phyloP scores from a whole-genome alignment of 2,797 vertebrate species.

The Acanthis flammea region DNA sequence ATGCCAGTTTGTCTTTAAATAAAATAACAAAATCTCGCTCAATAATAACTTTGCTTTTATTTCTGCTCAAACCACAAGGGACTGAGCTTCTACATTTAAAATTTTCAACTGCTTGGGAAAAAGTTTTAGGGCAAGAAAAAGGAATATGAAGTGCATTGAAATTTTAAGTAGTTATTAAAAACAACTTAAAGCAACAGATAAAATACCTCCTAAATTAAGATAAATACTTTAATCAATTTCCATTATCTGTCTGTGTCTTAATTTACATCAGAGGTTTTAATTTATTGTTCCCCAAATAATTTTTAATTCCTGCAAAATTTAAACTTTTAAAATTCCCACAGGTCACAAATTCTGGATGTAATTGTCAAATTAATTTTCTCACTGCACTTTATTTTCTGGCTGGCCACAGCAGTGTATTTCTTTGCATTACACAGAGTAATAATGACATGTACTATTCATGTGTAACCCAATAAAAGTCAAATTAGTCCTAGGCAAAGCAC shows the following conservation, averaged over 20 bases:
- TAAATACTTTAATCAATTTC: slow-evolving; percentile 21
- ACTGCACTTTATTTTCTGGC: background rate
- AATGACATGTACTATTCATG: background rate
- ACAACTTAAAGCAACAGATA: slow-evolving; percentile 1
- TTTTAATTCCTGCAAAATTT: slow-evolving; percentile 28
- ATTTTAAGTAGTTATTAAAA: background rate
- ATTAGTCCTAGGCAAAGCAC: background rate
- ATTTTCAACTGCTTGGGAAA: background rate
- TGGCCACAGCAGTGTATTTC: background rate
- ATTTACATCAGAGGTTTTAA: slow-evolving; percentile 2
- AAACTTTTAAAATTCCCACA: background rate
- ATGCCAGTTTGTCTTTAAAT: background rate
- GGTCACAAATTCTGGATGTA: background rate
- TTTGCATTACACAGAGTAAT: background rate
- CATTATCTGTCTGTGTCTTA: background rate
- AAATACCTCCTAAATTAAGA: slow-evolving; percentile 18
- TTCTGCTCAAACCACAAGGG: background rate
- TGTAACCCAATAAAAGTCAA: background rate
- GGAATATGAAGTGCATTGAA: background rate
- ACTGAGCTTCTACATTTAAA: background rate
- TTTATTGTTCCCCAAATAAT: background rate
- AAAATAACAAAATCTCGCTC: background rate
- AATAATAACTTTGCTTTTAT: background rate
- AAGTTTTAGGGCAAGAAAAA: background rate
- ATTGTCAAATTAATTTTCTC: background rate